These are phyloP conservation scores for Cercopithecus neglectus DNA, from an alignment of 2,797 vertebrate species.

Conservation along the genomic window DNA sequence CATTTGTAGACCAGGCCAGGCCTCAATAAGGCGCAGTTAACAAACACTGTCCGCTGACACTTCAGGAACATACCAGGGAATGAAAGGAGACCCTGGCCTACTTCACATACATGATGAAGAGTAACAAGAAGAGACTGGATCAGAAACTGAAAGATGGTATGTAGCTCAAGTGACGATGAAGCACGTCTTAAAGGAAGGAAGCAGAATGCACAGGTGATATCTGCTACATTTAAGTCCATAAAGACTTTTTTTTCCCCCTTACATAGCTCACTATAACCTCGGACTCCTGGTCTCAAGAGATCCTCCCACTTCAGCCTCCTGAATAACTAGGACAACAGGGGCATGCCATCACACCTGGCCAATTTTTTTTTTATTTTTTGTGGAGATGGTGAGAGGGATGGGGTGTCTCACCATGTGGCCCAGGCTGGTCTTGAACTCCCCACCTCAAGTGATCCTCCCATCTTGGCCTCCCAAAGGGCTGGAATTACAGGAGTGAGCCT, in stretches of 20 bases:
- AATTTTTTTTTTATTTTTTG: neutral
- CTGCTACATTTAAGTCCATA: conserved; percentile 73
- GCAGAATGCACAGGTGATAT: conserved; percentile 62
- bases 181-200: conserved; percentile 41
- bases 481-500: neutral
- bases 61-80: conserved; percentile 93
- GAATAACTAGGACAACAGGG: neutral
- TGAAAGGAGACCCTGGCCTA: conserved; percentile 93
- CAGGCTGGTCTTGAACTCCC: neutral
- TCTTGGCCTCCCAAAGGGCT: neutral
- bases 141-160: conserved; percentile 91
- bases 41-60: conserved; percentile 93
- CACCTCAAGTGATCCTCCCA: neutral
- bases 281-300: neutral
- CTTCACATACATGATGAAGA: conserved; percentile 95
- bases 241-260: neutral
- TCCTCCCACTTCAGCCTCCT: neutral
- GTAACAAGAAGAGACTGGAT: conserved; percentile 93
- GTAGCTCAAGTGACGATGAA: conserved; percentile 87
- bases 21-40: conserved; percentile 92
- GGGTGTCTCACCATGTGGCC: neutral
- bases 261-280: neutral
- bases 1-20: conserved; percentile 92
- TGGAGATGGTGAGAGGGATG: neutral
- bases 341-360: neutral